A percentile compares a stretch with the other conserved stretches of the same genome.
Evolutionary conservation across 2,888 invertebrate species (phyloP).

Genomic region (Acheta domesticus): DNA sequence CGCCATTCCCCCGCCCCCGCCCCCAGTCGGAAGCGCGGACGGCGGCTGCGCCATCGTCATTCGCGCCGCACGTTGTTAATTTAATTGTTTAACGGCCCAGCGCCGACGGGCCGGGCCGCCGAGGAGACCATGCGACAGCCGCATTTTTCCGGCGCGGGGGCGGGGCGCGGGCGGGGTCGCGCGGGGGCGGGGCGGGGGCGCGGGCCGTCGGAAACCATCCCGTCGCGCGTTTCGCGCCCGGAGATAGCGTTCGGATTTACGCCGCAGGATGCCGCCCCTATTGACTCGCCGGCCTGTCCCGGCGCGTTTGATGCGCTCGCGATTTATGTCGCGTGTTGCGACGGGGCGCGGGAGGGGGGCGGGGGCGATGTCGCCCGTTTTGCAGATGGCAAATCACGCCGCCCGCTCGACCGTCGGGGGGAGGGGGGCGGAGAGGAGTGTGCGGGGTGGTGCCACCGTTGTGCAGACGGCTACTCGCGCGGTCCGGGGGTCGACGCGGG

Average conservation of each 20-base stretch:
- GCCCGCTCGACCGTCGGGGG: not conserved
- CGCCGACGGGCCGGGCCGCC: too few species aligned
- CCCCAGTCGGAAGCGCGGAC: too few species aligned
- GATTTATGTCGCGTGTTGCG: not conserved
- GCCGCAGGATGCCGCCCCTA: slow-evolving; percentile 18
- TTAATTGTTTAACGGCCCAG: too few species aligned
- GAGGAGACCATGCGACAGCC: too few species aligned
- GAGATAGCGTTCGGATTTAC: slow-evolving; percentile 7
- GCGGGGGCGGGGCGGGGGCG: not conserved
- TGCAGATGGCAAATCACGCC: not conserved
- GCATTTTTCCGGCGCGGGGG: not conserved
- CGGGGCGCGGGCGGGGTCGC: not conserved
- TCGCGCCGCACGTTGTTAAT: too few species aligned
- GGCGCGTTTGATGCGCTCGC: not conserved
- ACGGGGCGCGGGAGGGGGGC: not conserved
- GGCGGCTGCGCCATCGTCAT: too few species aligned
- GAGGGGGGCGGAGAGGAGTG: too few species aligned
- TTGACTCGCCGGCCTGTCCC: slow-evolving; percentile 9
- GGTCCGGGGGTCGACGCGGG: too few species aligned
- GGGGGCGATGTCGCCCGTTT: slow-evolving; percentile 3
- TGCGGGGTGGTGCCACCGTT: too few species aligned
- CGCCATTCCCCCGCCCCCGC: too few species aligned
- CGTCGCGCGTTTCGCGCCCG: not conserved
- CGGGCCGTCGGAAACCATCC: not conserved
- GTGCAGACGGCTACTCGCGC: too few species aligned